Evolutionary conservation across 2,888 invertebrate genomes (phyloP).

Genomic region (Melipona beecheii): DNA sequence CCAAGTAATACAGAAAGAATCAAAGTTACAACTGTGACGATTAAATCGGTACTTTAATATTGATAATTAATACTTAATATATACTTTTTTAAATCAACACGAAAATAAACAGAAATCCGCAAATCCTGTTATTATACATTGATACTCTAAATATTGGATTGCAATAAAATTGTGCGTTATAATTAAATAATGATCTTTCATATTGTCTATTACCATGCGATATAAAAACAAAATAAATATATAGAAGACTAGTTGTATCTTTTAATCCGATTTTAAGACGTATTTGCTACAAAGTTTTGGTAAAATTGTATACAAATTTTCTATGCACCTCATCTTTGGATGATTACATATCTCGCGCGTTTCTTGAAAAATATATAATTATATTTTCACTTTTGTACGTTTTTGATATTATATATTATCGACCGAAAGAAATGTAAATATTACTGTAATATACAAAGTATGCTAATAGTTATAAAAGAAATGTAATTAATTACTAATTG

Average conservation of each 20-base stretch:
- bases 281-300: conserved; percentile 52
- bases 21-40: background rate
- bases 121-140: background rate
- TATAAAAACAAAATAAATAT: conserved; percentile 17
- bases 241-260: conserved; percentile 25
- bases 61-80: background rate
- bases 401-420: conserved; percentile 68
- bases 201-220: conserved; percentile 29
- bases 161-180: conserved; percentile 36
- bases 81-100: no score
- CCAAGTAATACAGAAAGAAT: background rate
- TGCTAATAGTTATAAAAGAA: conserved; percentile 65
- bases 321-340: conserved; percentile 40
- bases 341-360: conserved; percentile 61
- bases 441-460: conserved; percentile 67
- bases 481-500: conserved; percentile 71
- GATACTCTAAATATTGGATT: background rate
- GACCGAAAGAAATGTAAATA: conserved; percentile 65
- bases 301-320: conserved; percentile 48
- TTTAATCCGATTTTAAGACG: conserved; percentile 37
- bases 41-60: background rate
- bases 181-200: conserved; percentile 30
- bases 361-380: conserved; percentile 57
- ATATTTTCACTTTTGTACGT: conserved; percentile 76
- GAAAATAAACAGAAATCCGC: no score